Evolutionary conservation across 2,888 invertebrate genomes (phyloP).

Genomic region (Synergus laeviventris): DNA sequence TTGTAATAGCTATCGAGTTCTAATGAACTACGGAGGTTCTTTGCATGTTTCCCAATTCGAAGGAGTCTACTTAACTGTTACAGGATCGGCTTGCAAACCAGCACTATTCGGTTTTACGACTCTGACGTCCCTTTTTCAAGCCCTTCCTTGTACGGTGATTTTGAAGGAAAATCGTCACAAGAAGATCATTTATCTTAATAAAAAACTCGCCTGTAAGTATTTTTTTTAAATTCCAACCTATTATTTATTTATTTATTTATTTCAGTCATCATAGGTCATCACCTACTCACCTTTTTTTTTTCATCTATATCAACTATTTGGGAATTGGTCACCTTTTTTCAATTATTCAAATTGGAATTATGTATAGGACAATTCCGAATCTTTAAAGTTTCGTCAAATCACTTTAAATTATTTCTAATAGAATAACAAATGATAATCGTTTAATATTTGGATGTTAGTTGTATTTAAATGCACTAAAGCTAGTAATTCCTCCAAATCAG

Average conservation of each 20-base stretch:
- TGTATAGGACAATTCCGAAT: too few relatives aligned
- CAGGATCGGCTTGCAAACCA: conserved; percentile 76
- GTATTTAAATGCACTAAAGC: too few relatives aligned
- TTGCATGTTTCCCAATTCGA: conserved; percentile 75
- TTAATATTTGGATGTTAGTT: too few relatives aligned
- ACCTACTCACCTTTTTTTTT: too few relatives aligned
- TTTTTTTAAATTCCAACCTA: not conserved
- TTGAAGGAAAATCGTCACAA: conserved; percentile 73
- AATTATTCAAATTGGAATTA: too few relatives aligned
- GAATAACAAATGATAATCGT: too few relatives aligned
- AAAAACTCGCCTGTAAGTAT: conserved; percentile 75
- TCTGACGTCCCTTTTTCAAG: conserved; percentile 77
- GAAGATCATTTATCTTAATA: conserved; percentile 77
- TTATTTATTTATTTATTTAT: not conserved
- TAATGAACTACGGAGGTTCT: conserved; percentile 77
- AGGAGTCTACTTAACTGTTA: conserved; percentile 72
- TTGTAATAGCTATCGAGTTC: conserved; percentile 77
- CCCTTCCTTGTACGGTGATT: conserved; percentile 78
- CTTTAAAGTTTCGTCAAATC: too few relatives aligned
- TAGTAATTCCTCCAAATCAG: too few relatives aligned
- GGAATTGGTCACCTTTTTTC: too few relatives aligned
- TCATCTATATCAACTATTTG: too few relatives aligned
- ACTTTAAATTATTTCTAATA: too few relatives aligned
- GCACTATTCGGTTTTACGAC: conserved; percentile 78
- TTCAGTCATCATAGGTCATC: too few relatives aligned